A percentile compares a stretch with the other conserved stretches of the same genome.
Conservation (phyloP, 2,888 invertebrate species). For the Ptychoptera contaminata region DNA sequence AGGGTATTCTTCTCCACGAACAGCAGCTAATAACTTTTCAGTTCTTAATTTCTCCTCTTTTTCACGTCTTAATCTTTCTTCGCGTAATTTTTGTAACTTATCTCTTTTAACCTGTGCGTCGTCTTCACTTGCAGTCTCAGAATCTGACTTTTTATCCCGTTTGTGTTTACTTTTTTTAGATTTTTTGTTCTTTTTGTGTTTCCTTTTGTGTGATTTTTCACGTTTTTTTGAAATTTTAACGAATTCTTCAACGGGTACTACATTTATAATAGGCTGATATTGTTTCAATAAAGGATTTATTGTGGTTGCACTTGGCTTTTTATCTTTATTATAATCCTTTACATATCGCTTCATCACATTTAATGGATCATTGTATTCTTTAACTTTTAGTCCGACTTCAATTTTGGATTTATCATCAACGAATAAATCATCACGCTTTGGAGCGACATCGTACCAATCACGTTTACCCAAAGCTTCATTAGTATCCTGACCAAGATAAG, state of each 20-base stretch:
- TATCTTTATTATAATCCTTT: slow-evolving; percentile 12
- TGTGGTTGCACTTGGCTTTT: not conserved
- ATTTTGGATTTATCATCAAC: slow-evolving; percentile 32
- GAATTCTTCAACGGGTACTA: slow-evolving; percentile 17
- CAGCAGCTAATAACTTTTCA: slow-evolving; percentile 52
- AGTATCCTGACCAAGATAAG: slow-evolving; percentile 87
- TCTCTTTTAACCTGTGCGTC: slow-evolving; percentile 18
- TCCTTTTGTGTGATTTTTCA: slow-evolving; percentile 22
- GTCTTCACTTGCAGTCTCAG: slow-evolving; percentile 12
- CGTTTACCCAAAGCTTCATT: slow-evolving; percentile 69
- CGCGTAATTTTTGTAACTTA: slow-evolving; percentile 44
- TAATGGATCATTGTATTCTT: slow-evolving; percentile 57
- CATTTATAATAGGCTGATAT: slow-evolving; percentile 10
- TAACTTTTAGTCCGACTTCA: slow-evolving; percentile 50
- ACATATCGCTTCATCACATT: slow-evolving; percentile 45
- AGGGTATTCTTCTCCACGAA: slow-evolving; percentile 36
- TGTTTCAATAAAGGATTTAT: not conserved
- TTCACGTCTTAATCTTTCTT: slow-evolving; percentile 68
- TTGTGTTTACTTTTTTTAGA: slow-evolving; percentile 2
- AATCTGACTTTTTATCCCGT: slow-evolving; percentile 7
- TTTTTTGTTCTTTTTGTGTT: slow-evolving; percentile 15
- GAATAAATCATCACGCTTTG: slow-evolving; percentile 34
- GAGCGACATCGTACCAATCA: slow-evolving; percentile 77
- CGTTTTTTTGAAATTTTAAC: slow-evolving; percentile 3
- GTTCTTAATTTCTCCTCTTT: slow-evolving; percentile 55